phyloP scores from a whole-genome alignment of 2,113 vertebrate species.

The Petrocephalus zakoni region DNA sequence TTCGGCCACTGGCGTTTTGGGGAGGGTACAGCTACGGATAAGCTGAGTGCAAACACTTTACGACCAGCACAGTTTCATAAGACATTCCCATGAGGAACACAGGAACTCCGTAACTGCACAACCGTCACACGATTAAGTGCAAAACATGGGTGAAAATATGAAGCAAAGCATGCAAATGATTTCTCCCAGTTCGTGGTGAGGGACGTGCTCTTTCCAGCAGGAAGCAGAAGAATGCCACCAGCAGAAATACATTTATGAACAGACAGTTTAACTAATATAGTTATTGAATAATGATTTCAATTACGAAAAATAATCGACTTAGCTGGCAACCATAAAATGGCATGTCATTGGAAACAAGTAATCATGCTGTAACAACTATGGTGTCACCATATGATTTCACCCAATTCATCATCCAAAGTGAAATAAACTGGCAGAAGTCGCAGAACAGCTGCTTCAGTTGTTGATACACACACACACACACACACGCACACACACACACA shows the following conservation, averaged over 20 bases:
- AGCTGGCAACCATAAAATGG: background rate
- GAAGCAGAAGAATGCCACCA: background rate
- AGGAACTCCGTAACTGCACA: background rate
- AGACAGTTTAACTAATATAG: background rate
- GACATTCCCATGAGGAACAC: background rate
- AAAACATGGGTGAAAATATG: background rate
- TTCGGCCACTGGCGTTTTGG: background rate
- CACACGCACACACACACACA: background rate
- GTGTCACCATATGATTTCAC: background rate
- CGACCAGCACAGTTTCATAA: background rate
- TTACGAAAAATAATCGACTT: background rate
- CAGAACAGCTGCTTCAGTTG: background rate
- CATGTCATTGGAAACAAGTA: background rate
- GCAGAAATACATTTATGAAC: background rate
- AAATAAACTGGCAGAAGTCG: background rate
- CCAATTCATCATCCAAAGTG: background rate
- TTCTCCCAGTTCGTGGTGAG: background rate
- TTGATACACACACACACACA: background rate
- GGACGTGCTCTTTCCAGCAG: background rate
- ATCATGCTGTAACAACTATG: background rate
- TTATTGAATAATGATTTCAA: background rate
- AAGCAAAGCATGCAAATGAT: constrained; percentile 1
- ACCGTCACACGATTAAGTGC: background rate
- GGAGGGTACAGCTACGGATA: background rate
- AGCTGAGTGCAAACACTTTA: background rate